Evolutionary conservation across 2,797 vertebrate species (phyloP).

Genomic region (Poeciliopsis paucimaculata): DNA sequence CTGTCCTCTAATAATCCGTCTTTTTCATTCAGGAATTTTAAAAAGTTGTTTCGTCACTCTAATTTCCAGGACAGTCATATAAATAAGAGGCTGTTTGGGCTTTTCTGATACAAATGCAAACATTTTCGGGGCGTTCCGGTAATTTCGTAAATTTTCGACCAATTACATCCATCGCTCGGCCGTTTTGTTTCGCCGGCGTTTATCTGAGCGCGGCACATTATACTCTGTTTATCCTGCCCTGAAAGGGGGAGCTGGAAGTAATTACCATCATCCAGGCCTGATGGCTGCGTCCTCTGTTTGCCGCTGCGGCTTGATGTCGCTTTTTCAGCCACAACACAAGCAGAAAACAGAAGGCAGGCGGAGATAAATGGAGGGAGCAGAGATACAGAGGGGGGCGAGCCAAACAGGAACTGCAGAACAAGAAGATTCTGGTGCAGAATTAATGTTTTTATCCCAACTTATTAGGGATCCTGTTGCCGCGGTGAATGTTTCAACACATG

Average conservation of each 20-base stretch:
- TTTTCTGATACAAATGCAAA: background rate
- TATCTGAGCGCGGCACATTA: conserved; percentile 1
- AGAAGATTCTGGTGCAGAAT: background rate
- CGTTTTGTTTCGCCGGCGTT: background rate
- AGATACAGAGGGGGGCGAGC: background rate
- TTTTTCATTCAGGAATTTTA: background rate
- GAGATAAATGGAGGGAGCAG: background rate
- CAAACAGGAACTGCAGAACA: background rate
- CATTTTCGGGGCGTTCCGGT: background rate
- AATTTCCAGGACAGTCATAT: background rate
- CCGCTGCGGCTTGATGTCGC: conserved; percentile 6
- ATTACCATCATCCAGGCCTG: conserved; percentile 20
- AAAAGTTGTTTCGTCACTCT: background rate
- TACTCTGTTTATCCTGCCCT: conserved; percentile 1
- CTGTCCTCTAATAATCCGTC: background rate
- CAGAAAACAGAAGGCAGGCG: background rate
- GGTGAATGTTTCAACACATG: background rate
- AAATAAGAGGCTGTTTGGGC: background rate
- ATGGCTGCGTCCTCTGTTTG: conserved; percentile 5
- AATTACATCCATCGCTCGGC: background rate
- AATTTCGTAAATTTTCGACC: background rate
- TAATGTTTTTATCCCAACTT: background rate
- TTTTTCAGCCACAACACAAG: conserved; percentile 9
- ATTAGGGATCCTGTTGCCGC: background rate
- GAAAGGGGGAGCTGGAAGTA: conserved; percentile 9